Conservation (phyloP, 2,797 vertebrate species). For the Hirundo rustica region DNA sequence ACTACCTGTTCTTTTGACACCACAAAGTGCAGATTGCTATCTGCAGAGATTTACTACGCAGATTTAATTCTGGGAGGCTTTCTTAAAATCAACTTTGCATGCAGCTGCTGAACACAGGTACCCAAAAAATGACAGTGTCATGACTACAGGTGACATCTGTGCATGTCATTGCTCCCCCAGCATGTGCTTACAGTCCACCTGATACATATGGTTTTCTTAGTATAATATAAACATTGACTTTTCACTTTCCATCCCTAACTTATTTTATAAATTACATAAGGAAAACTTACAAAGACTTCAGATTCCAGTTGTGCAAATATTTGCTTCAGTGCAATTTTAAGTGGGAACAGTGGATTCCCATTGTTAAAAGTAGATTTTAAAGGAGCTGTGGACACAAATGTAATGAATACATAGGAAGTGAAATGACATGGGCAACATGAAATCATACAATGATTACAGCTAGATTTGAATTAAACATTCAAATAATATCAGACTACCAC, state of each 20-base stretch:
- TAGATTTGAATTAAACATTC: background rate
- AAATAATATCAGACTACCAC: background rate
- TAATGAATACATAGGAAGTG: background rate
- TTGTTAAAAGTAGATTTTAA: background rate
- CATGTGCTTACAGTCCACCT: accelerated
- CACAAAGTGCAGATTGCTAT: background rate
- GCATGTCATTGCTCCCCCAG: accelerated
- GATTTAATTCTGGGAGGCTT: background rate
- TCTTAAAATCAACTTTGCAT: background rate
- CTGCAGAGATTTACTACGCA: background rate
- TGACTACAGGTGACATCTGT: background rate
- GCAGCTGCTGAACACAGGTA: background rate
- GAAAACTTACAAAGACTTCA: background rate
- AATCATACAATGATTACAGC: background rate
- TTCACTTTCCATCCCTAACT: background rate
- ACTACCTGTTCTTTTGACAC: background rate
- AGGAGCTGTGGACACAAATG: background rate
- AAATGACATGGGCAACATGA: background rate
- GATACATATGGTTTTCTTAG: background rate
- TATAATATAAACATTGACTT: background rate
- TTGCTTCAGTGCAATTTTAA: background rate
- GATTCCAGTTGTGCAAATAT: background rate
- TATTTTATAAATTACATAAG: background rate
- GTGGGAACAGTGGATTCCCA: background rate
- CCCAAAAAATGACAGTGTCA: background rate